Conservation (phyloP, 1,140 invertebrate genomes). For the Aricia agestis region DNA sequence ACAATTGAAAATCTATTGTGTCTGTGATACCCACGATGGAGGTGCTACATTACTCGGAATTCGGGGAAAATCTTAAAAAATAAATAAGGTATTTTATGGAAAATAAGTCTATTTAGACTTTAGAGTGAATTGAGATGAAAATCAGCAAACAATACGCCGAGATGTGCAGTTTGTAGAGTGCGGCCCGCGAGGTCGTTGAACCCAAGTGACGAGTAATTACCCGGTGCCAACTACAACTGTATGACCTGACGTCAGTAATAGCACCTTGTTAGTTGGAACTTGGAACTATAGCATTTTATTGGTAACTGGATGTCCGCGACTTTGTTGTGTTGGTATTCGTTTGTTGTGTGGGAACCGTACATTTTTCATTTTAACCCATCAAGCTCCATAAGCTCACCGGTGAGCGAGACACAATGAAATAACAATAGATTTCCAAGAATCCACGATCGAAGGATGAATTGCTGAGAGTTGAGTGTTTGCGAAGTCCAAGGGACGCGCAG, state of each 20-base stretch:
- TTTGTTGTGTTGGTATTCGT: neutral
- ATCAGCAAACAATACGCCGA: neutral
- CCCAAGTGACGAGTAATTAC: neutral
- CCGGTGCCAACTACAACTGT: neutral
- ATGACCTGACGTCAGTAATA: neutral
- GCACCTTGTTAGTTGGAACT: neutral
- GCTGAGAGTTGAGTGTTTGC: too few relatives aligned
- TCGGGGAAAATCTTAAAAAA: too few relatives aligned
- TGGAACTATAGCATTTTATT: neutral
- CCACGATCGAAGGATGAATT: too few relatives aligned
- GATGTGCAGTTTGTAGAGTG: constrained; percentile 4
- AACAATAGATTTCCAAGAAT: too few relatives aligned
- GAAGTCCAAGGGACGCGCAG: too few relatives aligned
- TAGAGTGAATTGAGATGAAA: neutral
- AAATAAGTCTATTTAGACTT: neutral
- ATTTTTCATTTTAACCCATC: too few relatives aligned
- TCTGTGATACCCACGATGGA: too few relatives aligned
- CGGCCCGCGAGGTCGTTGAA: constrained; percentile 2
- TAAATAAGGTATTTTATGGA: too few relatives aligned
- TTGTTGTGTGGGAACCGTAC: too few relatives aligned
- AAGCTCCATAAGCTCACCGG: too few relatives aligned
- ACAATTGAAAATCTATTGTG: too few relatives aligned
- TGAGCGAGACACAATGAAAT: too few relatives aligned
- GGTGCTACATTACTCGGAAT: neutral
- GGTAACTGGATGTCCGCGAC: neutral